Evolutionary conservation across 2,113 vertebrate genomes (phyloP), one percentile per base, ranked within the genome.

Genomic region (Morone chrysops): DNA sequence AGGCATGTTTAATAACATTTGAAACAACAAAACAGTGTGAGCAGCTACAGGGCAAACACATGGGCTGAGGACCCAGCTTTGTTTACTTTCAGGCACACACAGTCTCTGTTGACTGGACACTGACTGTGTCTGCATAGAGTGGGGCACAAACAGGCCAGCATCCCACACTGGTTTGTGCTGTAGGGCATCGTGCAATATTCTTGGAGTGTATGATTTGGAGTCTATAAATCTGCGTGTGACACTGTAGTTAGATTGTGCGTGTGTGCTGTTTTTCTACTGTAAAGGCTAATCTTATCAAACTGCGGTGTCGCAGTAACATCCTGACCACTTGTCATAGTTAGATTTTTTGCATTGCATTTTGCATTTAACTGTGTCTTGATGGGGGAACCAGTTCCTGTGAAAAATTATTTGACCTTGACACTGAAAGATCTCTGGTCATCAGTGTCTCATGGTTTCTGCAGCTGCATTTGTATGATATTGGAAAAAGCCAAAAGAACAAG

Each of bases 41-140:
- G 45, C 65, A 60, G 66, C 82, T 60, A 4, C 16, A 14, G 66
- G 84, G 79, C 38, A 78, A 90, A 81, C 81, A 74, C 75, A 83
- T 87, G 89, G 38, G 65, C 40, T 48, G 60, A 59, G 61, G 53
- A 57, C 22, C 47, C 25, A 14, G 22, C 56, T 73, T 51, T 75
- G 62, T 76, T 77, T 54, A 25, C 31, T 68, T 68, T 70, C 50
- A 22, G 56, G 41, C 53, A 87, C 78, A 82, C 51, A 62, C 13
- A 18, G 25, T 41, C 61, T 73, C 54, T 70, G 63, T 56, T 82
- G 22, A 56, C 48, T 78, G 60, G n/a, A 70, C 20, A 78, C 18
- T 47, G 60, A 25, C 54, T 67, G 41, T 67, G 40, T 61, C 36
- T 63, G n/a, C 70, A 75, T 17, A 56, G 13, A 38, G 16, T 2